Base-by-base conservation (phyloP, 1,140 invertebrate species). In the Calephelis nemesis region DNA sequence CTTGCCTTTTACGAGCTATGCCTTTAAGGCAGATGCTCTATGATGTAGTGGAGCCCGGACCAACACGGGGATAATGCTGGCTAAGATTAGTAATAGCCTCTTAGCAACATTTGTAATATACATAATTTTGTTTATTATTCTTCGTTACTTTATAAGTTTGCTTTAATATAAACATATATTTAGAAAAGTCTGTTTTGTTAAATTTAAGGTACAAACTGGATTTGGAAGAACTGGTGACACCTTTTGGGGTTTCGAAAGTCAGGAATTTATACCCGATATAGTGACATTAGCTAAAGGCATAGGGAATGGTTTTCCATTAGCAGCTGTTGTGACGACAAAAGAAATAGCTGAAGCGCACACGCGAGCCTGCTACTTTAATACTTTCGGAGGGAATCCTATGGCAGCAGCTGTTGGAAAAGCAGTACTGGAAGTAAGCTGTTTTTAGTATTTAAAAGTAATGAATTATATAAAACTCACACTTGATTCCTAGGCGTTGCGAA, bases 241-340 rank as follows among this genome's bases (percentile, higher is more conserved):
- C 78, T 99, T 96, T 90, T 99, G 98, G 98, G 98, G 98, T 2
- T 99, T 99, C 90, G 93, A 99, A 87, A 92, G 87, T 2, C 98
- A 99, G 85, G 96, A 93, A 19, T 95, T 99, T 13, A 78, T 93
- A 13, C 98, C 98, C 0, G 98, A 99, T 91, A 99, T 99, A 79
- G 96, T 97, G 0, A 97, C 96, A 1, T 94, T 97, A 94, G 96
- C 96, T 0, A 98, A 97, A 84, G 95, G 95, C n/a, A 97, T 97
- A 58, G 96, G 96, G 1, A 99, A 99, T 91, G 98, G 98, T 2
- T 99, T 97, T 90, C 98, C 98, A 0, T 88, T 99, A 81, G 98
- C 95, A 1, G 98, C 98, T 12, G 97, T 99, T 0, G 96, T 98
- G 0, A 99, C 98, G 0, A 98, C 96, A 0, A 93, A 94, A 6